Base-by-base conservation (phyloP, 2,888 invertebrate genomes). In the Pinctada fucata region DNA sequence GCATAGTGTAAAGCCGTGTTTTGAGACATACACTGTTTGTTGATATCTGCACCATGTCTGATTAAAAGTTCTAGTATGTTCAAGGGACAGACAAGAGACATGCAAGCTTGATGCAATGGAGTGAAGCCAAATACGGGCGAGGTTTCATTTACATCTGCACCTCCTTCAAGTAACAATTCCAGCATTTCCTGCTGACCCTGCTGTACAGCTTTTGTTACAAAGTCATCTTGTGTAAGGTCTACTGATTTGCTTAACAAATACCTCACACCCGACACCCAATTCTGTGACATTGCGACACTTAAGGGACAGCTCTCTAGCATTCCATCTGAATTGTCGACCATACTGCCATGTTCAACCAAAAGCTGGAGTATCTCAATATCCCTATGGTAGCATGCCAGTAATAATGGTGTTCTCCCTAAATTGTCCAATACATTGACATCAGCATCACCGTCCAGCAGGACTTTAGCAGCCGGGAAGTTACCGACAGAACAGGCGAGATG, bases 1-100 rank as follows among this genome's bases (percentile, higher is more conserved):
- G 74, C 74, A 74, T 74, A 74, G 50, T 74, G 74, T 13, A 74
- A 51, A 50, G 74, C 66, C 3, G 74, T 74, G n/a, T 74, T 66
- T 49, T 74, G 47, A n/a, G 66, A 16, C n/a, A 50, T 74, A 31
- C 66, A 63, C 13, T 50, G 13, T 10, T 66, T 66, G 51, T 74
- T 51, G 58, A 63, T 31, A 50, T 66, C n/a, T 49, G 74, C 74
- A 50, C 74, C 74, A 65, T 51, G 4, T 6, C 16, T 16, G 45
- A 74, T 13, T 50, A 74, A 65, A 5, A 65, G 65, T 16, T 66
- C 50, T 2, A 74, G 50, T 8, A 74, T 50, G 16, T 51, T 66
- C 51, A 63, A 45, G 16, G 48, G 65, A 47, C 65, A 50, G 2
- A 49, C 45, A 2, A 66, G 65, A 8, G 74, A 65, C 74, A 74